Percentiles rank a stretch among this genome's conserved stretches.
phyloP scores from a whole-genome alignment of 2,888 invertebrate genomes.

The Dynastes maya region DNA sequence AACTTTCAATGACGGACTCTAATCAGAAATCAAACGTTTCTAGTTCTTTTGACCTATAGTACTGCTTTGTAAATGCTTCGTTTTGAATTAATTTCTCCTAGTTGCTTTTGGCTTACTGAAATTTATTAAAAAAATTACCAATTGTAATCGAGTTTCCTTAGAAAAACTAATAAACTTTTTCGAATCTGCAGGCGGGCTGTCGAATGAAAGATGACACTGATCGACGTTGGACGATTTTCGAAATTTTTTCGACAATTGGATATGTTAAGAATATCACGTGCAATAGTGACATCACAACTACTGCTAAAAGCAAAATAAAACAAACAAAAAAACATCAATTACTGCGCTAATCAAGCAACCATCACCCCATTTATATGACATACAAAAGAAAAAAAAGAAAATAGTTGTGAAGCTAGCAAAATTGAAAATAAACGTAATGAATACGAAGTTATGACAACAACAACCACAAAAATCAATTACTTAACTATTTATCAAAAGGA shows the following conservation, averaged over 20 bases:
- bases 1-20: too few species aligned
- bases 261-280: background rate
- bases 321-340: conserved; percentile 2
- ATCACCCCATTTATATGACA: too few species aligned
- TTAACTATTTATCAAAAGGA: too few species aligned
- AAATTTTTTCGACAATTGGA: background rate
- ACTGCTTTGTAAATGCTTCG: background rate
- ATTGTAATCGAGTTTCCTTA: background rate
- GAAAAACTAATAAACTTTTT: background rate
- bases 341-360: background rate
- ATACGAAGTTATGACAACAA: too few species aligned
- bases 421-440: too few species aligned
- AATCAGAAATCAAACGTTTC: background rate
- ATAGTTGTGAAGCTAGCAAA: too few species aligned
- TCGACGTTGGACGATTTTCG: background rate
- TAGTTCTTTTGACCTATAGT: background rate
- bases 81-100: background rate
- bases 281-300: conserved; percentile 3
- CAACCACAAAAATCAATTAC: too few species aligned
- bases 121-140: background rate
- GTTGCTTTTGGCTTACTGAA: conserved; percentile 4
- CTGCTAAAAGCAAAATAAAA: background rate
- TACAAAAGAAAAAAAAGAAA: too few species aligned
- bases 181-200: conserved; percentile 6
- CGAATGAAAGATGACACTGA: background rate